These are phyloP conservation scores for Ptychobarbus kaznakovi DNA, from an alignment of 2,797 vertebrate genomes.

Conservation along the genomic window DNA sequence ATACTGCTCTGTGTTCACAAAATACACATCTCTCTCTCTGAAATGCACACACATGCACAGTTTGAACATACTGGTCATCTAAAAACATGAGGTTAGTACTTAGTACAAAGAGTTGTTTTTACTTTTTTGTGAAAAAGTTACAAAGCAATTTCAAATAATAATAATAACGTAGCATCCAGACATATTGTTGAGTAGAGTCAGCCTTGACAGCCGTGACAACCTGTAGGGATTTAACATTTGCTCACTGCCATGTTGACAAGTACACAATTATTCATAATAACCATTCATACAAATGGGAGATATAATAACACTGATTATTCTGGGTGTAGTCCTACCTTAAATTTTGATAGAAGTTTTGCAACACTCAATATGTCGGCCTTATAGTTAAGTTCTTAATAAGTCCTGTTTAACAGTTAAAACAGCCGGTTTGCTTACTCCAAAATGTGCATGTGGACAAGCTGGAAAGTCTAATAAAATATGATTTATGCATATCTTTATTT, in stretches of 20 bases:
- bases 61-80: neutral
- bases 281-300: neutral
- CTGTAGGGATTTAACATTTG: neutral
- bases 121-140: neutral
- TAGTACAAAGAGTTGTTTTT: neutral
- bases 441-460: neutral
- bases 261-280: conserved; percentile 4
- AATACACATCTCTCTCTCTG: neutral
- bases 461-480: neutral
- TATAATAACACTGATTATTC: conserved; percentile 2
- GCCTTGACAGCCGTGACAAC: neutral
- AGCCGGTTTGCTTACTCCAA: neutral
- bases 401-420: neutral
- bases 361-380: neutral
- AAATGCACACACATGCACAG: neutral
- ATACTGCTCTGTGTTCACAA: neutral
- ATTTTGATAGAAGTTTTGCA: neutral
- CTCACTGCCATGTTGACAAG: neutral
- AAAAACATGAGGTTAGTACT: neutral
- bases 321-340: conserved; percentile 4
- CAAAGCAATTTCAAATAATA: neutral
- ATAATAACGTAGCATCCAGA: neutral
- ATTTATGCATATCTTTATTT: neutral
- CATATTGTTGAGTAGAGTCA: neutral
- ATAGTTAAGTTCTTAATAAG: conserved; percentile 12